Base-by-base conservation (phyloP, 2,888 invertebrate genomes). In the Caenorhabditis wallacei region DNA sequence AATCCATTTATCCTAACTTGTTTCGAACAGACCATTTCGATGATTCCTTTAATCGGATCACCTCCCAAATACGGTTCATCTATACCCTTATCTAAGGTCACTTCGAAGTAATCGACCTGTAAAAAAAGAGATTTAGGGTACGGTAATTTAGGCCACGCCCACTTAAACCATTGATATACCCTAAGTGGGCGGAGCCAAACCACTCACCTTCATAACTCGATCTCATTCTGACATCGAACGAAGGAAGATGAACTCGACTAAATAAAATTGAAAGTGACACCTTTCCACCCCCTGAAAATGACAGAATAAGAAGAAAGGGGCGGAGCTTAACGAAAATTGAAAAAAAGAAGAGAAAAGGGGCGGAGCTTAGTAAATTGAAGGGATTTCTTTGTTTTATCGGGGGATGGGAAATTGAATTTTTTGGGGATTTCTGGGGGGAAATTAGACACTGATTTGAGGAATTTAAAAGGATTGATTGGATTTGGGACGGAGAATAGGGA, bases 51-150 rank as follows among this genome's bases (percentile, higher is more conserved):
- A 18, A 82, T 78, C 30, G 68, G 57, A 56, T 90, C 89, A 35
- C 90, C 90, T 16, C 87, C 90, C 37, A 88, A 54, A 66, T 90
- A 89, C 10, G 86, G 86, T 63, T 87, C 85, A 72, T 86, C 87
- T 68, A 84, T 85, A 48, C 84, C 79, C 75, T 84, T 87, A 82
- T 87, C 87, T 37, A 90, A 84, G 40, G 85, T 84, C 70, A 90
- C 84, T 79, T 90, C 90, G 87, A 90, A 90, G 78, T 88, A 85
- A 63, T 90, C 90, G 76, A 90, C 87, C 84, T 87, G 85, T 71
- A 88, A 76, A 61, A n/a, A 53, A 30, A 66, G 18, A 11, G 24
- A n/a, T n/a, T n/a, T n/a, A n/a, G n/a, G n/a, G n/a, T n/a, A n/a
- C n/a, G n/a, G n/a, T n/a, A n/a, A n/a, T n/a, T n/a, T n/a, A n/a